Conservation (phyloP, 2,888 invertebrate species). For the Lypha dubia region DNA sequence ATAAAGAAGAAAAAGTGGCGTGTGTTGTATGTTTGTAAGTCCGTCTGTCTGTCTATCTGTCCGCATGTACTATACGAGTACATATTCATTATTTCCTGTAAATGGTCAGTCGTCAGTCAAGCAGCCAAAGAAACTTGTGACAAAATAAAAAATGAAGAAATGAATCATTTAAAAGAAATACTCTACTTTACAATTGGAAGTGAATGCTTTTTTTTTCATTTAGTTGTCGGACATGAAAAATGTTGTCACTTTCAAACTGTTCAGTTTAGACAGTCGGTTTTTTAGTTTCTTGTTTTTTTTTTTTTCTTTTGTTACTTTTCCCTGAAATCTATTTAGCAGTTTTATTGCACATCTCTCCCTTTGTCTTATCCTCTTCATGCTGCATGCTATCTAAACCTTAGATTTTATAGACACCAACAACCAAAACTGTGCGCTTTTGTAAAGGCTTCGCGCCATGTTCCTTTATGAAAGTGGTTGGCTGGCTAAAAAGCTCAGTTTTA, state of each 20-base stretch:
- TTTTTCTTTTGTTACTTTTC: background rate
- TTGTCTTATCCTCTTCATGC: background rate
- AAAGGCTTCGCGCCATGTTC: constrained; percentile 5
- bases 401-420: background rate
- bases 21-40: background rate
- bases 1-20: background rate
- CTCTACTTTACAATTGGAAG: constrained; percentile 70
- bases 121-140: constrained; percentile 38
- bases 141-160: constrained; percentile 61
- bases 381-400: no score
- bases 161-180: constrained; percentile 62
- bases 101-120: constrained; percentile 32
- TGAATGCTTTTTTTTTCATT: constrained; percentile 77
- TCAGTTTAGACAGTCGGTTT: constrained; percentile 41
- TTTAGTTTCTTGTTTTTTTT: background rate
- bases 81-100: no score
- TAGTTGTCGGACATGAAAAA: constrained; percentile 74
- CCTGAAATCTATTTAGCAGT: constrained; percentile 19
- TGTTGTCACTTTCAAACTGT: constrained; percentile 73
- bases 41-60: background rate
- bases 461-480: constrained; percentile 59
- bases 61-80: no score
- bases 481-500: constrained; percentile 59
- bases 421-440: constrained; percentile 15
- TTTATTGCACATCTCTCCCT: constrained; percentile 8